These are phyloP conservation scores for Zaprionus lineosus DNA, from an alignment of 2,888 invertebrate genomes.

Conservation along the genomic window DNA sequence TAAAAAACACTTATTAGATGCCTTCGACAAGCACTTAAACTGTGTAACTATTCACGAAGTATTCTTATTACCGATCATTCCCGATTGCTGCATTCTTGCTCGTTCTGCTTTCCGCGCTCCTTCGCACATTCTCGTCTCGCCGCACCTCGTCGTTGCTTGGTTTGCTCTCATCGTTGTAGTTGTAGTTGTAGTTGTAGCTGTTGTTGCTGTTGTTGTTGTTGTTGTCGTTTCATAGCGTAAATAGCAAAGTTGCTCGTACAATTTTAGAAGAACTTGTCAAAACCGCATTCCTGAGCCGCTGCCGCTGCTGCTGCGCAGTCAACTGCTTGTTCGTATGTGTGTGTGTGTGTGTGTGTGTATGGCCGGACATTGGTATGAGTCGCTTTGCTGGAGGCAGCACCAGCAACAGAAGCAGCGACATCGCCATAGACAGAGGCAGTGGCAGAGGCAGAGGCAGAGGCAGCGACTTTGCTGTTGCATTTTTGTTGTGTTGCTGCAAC, in stretches of 20 bases:
- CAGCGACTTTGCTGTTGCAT: conserved; percentile 45
- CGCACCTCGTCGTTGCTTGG: conserved; percentile 23
- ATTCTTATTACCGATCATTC: conserved; percentile 6
- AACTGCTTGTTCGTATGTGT: conserved; percentile 10
- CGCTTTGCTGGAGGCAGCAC: conserved; percentile 72
- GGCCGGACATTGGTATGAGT: conserved; percentile 45
- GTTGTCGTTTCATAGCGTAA: conserved; percentile 78
- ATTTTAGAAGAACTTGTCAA: conserved; percentile 82
- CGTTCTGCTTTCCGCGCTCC: conserved; percentile 78
- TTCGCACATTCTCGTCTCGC: conserved; percentile 63
- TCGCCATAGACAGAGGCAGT: no score
- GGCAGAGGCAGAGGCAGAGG: conserved; percentile 1
- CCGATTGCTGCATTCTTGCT: conserved; percentile 49
- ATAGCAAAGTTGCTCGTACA: conserved; percentile 81
- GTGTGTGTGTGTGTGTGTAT: conserved; percentile 23
- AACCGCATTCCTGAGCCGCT: conserved; percentile 80
- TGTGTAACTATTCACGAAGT: conserved; percentile 17
- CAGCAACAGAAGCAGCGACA: conserved; percentile 38
- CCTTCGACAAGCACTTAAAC: no score
- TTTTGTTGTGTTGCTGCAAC: conserved; percentile 64
- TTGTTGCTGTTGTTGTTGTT: conserved; percentile 25
- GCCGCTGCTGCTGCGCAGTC: conserved; percentile 66
- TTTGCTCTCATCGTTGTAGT: conserved; percentile 24
- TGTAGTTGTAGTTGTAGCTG: conserved; percentile 31
- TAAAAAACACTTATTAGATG: no score